phyloP scores from a whole-genome alignment of 2,113 vertebrate species.

The Genyomyrus donnyi region DNA sequence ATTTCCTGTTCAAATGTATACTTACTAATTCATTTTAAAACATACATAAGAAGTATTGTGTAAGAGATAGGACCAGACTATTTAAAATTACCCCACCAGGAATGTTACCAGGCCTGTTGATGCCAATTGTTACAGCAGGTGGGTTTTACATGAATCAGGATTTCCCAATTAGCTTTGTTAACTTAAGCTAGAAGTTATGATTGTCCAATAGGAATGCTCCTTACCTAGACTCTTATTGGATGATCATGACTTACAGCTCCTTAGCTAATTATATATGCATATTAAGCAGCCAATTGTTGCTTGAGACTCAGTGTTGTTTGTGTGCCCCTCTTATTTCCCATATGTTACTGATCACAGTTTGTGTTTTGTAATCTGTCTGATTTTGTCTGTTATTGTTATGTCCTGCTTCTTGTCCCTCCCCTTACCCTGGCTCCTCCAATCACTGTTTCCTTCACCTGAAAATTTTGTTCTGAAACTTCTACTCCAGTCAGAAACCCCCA shows the following conservation, averaged over 20 bases:
- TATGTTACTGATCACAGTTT: neutral
- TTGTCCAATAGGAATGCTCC: no score
- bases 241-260: neutral
- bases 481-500: neutral
- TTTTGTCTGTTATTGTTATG: neutral
- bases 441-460: neutral
- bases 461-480: neutral
- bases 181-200: no score
- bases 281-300: neutral
- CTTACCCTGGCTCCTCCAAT: neutral
- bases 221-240: no score
- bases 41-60: neutral
- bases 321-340: neutral
- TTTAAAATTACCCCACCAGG: neutral
- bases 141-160: no score
- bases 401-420: neutral
- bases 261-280: neutral
- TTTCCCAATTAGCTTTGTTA: no score
- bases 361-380: neutral
- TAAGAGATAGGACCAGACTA: neutral
- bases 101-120: neutral
- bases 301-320: neutral
- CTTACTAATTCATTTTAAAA: neutral
- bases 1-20: neutral
- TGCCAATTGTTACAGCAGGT: neutral